Base-by-base conservation (phyloP, 37 sponge, comb jelly and placozoan genomes). In the Petrosia ficiformis region DNA sequence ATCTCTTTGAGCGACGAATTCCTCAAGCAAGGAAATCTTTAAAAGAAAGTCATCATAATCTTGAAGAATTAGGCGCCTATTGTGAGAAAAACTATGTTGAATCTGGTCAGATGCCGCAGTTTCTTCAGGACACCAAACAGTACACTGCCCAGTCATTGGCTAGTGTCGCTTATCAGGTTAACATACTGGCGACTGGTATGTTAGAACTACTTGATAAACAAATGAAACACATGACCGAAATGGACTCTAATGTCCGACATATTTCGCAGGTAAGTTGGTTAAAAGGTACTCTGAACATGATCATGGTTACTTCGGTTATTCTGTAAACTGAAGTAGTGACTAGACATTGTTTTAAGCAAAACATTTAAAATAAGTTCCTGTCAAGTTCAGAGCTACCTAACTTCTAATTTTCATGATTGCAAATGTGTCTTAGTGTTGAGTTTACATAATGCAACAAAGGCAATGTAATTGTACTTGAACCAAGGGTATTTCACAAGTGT, bases 101-200 rank as follows among this genome's bases (percentile, higher is more conserved):
- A 19, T 57, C 79, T 31, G 70, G 70, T 2, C 81, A 77, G 67
- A 71, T 61, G 19, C 31, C 32, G 2, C 63, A 72, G 8, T 67
- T 86, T 22, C 70, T 95, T 42, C 86, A 95, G 31, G 85, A 78
- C 26, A 91, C 92, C n/a, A 91, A 91, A 77, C 70, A 80, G 35
- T 95, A 95, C 73, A 91, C 96, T n/a, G 91, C 91, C 22, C 96
- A 95, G 78, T 91, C 92, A 4, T 80, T 95, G 69, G 89, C 92
- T 48, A 95, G 96, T 59, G 96, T 95, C 14, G 96, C 96, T 26
- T 95, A 95, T 66, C 92, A 91, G 77, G 91, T 97, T 60, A 89
- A 94, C 73, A 70, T 82, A 10, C 72, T 97, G 43, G 98, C 98
- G 8, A 73, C 70, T 3, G 70, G 86, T 30, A 80, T 97, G 75